Percentiles rank a stretch among this genome's conserved stretches.
These are phyloP conservation scores for Phragmatobia fuliginosa DNA, from an alignment of 2,888 invertebrate species.

Conservation along the genomic window DNA sequence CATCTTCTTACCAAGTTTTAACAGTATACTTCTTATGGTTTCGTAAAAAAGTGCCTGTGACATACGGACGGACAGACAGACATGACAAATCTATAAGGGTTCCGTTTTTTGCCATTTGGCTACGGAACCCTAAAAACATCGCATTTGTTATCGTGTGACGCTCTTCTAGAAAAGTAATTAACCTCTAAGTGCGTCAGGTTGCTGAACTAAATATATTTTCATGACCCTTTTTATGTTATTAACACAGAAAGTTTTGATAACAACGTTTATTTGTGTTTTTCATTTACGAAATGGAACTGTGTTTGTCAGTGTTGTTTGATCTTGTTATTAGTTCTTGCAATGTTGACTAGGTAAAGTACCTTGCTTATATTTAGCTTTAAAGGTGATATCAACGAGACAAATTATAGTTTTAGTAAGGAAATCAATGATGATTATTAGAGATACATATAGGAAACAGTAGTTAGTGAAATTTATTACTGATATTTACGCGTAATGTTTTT, in stretches of 20 bases:
- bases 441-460: too few relatives aligned
- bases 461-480: neutral
- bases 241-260: constrained; percentile 3
- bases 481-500: neutral
- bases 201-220: constrained; percentile 3
- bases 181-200: neutral
- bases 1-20: too few relatives aligned
- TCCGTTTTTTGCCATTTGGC: too few relatives aligned
- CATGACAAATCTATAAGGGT: too few relatives aligned
- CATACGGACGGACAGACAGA: too few relatives aligned
- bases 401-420: neutral
- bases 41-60: too few relatives aligned
- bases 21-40: too few relatives aligned
- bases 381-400: neutral
- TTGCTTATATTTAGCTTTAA: neutral
- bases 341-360: neutral
- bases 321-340: neutral
- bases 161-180: neutral
- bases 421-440: neutral
- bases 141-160: neutral
- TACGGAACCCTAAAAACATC: too few relatives aligned
- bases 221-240: constrained; percentile 13
- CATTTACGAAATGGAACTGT: constrained; percentile 5
- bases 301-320: neutral
- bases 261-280: neutral